Conservation (phyloP, 2,888 invertebrate genomes). For the Nemotelus pantherinus region DNA sequence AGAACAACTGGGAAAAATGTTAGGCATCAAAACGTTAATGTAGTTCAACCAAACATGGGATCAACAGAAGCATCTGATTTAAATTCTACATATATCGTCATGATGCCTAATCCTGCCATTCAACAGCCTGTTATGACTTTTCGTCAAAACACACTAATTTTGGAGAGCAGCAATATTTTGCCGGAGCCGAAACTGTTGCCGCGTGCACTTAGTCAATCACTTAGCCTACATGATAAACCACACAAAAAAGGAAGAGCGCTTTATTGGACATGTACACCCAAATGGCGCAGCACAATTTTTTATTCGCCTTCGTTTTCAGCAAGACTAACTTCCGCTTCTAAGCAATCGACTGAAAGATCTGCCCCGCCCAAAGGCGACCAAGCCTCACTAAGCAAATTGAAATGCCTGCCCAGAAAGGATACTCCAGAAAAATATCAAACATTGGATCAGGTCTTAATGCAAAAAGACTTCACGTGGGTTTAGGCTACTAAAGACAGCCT, state of each 20-base stretch:
- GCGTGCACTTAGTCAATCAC: conserved; percentile 55
- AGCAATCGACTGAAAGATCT: neutral
- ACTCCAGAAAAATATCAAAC: conserved; percentile 30
- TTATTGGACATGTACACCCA: neutral
- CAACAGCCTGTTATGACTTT: neutral
- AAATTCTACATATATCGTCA: conserved; percentile 57
- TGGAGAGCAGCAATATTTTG: conserved; percentile 1
- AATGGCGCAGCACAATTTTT: conserved; percentile 30
- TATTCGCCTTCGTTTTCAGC: neutral
- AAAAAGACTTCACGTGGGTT: conserved; percentile 51
- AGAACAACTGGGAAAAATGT: conserved; percentile 55
- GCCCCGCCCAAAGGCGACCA: neutral
- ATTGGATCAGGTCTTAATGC: neutral
- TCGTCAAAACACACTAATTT: conserved; percentile 14
- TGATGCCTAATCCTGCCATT: conserved; percentile 54
- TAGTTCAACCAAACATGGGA: conserved; percentile 50
- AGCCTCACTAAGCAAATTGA: neutral
- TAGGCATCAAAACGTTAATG: conserved; percentile 52
- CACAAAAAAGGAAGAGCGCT: neutral
- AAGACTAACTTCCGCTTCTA: no score
- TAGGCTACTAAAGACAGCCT: conserved; percentile 56
- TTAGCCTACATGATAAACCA: conserved; percentile 55
- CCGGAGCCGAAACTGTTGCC: conserved; percentile 19
- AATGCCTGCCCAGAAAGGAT: neutral
- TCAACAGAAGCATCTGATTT: conserved; percentile 3